phyloP scores from a whole-genome alignment of 2,797 vertebrate species.

The Bufotes viridis region DNA sequence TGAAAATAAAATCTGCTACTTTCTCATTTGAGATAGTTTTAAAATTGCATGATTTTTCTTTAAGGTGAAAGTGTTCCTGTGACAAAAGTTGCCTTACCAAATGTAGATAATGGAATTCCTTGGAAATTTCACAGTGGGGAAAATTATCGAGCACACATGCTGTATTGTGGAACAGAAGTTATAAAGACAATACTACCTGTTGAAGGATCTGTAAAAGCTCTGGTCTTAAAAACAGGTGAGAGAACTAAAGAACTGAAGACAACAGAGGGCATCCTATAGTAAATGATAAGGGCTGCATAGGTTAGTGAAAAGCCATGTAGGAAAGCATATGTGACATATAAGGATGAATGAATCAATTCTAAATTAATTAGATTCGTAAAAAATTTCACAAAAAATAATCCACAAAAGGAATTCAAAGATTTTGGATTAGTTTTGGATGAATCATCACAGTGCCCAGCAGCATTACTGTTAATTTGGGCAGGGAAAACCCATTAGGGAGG shows the following conservation, averaged over 20 bases:
- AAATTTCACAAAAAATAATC: no score
- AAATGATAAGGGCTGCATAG: neutral
- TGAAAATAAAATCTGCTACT: no score
- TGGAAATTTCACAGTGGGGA: conserved; percentile 72
- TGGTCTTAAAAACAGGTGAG: conserved; percentile 77
- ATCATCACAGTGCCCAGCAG: no score
- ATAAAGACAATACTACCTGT: conserved; percentile 72
- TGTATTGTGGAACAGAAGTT: conserved; percentile 80
- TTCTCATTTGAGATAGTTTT: neutral
- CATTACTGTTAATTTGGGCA: no score
- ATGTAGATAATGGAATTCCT: conserved; percentile 62
- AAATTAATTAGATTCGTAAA: no score
- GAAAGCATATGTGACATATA: neutral
- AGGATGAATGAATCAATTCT: no score
- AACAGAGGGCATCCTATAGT: neutral
- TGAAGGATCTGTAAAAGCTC: conserved; percentile 67
- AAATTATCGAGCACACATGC: conserved; percentile 72
- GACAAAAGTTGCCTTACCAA: conserved; percentile 73
- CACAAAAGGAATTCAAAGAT: no score
- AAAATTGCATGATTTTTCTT: neutral
- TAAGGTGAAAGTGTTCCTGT: conserved; percentile 80
- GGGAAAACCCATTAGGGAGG: no score
- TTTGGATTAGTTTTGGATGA: no score
- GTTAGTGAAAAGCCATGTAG: neutral
- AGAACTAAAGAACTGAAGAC: neutral